Base-by-base conservation (phyloP, 2,113 vertebrate species). In the Mus spicilegus region DNA sequence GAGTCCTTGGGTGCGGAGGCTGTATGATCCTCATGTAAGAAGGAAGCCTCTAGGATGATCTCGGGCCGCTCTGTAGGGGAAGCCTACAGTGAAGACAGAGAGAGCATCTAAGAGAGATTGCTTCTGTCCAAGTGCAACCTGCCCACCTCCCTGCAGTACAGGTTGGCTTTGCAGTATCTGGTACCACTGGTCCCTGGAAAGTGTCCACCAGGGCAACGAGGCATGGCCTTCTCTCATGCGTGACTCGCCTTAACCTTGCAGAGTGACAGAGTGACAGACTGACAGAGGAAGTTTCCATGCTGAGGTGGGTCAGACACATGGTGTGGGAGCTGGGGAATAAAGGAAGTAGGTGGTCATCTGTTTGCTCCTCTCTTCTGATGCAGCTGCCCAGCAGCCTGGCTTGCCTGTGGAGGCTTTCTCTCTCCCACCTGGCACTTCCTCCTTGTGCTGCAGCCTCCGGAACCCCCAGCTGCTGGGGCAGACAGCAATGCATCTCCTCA, bases 21-120 rank as follows among this genome's bases (percentile, higher is more conserved):
- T 6, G 0, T 73, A 75, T 91, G 91, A 75, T 82, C 81, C 77
- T 63, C 46, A 22, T 87, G 78, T 94, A 96, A 96, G 94, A 96
- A 96, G 91, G 92, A 56, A 94, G 67, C 81, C 76, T 92, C 95
- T 87, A 20, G 54, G 36, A 33, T 54, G 75, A 86, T 86, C 90
- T 90, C 3, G 11, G 86, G 82, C 77, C 88, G 87, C 82, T 73
- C 89, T 36, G 33, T 42, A 17, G 67, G 67, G 82, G 72, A n/a
- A 86, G 88, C 80, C 49, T 49, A 49, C 49, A 49, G 61, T 89
- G 54, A 20, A 70, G 87, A 51, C 56, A 91, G 0, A 2, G 33
- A 46, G 36, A 28, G 42, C 42, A 42, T 42, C 49, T 69, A 36
- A n/a, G 46, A 95, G 90, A 51, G 33, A 90, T 4, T 16, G 87